phyloP scores from a whole-genome alignment of 35 echinoderm and acorn worm genomes.

The Diadema setosum region DNA sequence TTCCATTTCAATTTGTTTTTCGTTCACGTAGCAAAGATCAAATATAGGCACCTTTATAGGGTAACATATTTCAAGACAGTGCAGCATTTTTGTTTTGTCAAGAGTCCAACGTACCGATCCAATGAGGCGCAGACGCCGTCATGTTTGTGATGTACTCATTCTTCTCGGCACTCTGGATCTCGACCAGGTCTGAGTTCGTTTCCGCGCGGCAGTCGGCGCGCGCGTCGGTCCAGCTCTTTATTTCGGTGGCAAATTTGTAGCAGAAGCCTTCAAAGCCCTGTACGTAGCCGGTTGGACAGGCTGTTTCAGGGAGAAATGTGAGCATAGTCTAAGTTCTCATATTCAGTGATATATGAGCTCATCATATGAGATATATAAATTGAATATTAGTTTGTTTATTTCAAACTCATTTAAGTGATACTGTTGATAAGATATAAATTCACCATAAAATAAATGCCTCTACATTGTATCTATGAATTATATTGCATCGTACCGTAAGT shows the following conservation, averaged over 20 bases:
- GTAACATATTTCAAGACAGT: too few relatives aligned
- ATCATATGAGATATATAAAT: too few relatives aligned
- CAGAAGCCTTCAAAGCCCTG: conserved; percentile 54
- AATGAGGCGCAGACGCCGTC: background rate
- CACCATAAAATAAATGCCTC: too few relatives aligned
- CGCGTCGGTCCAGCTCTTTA: conserved; percentile 59
- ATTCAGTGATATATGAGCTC: too few relatives aligned
- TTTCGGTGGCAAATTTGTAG: conserved; percentile 29
- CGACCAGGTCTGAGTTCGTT: conserved; percentile 46
- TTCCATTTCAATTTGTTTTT: background rate
- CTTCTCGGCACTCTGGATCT: conserved; percentile 33
- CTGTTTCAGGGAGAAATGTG: background rate
- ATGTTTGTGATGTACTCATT: background rate
- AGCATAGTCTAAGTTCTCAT: too few relatives aligned
- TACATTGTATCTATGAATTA: too few relatives aligned
- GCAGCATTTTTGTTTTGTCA: background rate
- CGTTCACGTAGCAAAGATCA: background rate
- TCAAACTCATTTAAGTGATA: too few relatives aligned
- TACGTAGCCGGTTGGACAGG: conserved; percentile 53
- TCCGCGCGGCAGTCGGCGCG: conserved; percentile 58
- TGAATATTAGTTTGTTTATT: too few relatives aligned
- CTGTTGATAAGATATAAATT: too few relatives aligned
- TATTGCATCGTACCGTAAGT: too few relatives aligned
- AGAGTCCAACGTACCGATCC: conserved; percentile 29
- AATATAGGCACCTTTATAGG: background rate